Conservation (phyloP, 2,113 vertebrate species). For the Sebastes schlegelii region DNA sequence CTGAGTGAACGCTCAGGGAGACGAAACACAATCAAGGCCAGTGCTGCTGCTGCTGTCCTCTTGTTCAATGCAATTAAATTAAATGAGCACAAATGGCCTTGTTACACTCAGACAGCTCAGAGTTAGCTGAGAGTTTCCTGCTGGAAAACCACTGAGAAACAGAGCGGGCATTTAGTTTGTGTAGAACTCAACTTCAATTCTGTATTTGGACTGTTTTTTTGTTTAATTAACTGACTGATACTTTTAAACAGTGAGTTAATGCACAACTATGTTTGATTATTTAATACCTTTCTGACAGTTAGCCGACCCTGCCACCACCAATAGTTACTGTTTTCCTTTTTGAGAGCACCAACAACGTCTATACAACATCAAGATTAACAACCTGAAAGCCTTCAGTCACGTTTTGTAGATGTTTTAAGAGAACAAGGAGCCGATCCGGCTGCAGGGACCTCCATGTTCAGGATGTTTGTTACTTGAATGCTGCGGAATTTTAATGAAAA, state of each 20-base stretch:
- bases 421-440: not conserved
- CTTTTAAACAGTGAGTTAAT: not conserved
- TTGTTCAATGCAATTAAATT: constrained; percentile 13
- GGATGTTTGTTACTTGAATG: not conserved
- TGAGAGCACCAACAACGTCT: not conserved
- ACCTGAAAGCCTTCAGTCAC: not conserved
- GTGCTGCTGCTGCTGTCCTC: not conserved
- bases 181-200: not conserved
- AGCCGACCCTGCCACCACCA: not conserved
- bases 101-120: not conserved
- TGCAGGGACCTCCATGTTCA: not conserved
- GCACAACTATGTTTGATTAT: not conserved
- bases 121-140: not conserved
- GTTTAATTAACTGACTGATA: not conserved
- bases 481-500: not conserved
- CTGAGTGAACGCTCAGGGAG: not conserved
- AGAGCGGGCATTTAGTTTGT: not conserved
- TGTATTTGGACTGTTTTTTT: not conserved
- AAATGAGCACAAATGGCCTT: not conserved
- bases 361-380: not conserved
- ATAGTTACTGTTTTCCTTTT: not conserved
- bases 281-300: not conserved
- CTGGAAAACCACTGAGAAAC: not conserved
- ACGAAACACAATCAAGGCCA: not conserved
- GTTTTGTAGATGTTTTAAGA: not conserved